Conservation (phyloP, 30 jellyfish, hydroid and myxozoan genomes). For the Nemopilema nomurai region DNA sequence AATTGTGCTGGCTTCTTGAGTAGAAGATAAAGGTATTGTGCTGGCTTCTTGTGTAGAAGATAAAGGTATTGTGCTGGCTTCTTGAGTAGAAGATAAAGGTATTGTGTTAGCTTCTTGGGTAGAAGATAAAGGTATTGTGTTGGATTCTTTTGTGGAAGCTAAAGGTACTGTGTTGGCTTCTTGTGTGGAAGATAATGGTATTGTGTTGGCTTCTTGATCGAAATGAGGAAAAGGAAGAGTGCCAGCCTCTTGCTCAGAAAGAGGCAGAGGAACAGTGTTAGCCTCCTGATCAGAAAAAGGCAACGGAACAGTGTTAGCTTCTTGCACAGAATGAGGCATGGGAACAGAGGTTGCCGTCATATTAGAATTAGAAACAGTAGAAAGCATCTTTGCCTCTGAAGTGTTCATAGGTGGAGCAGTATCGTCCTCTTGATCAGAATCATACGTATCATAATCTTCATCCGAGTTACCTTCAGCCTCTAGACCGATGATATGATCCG, state of each 20-base stretch:
- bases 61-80: background rate
- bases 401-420: background rate
- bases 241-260: background rate
- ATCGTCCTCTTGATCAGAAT: conserved; percentile 11
- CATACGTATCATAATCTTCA: background rate
- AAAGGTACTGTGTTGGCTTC: background rate
- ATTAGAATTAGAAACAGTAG: background rate
- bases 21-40: background rate
- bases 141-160: background rate
- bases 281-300: conserved; percentile 5
- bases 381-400: background rate
- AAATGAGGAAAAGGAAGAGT: background rate
- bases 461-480: background rate
- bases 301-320: background rate
- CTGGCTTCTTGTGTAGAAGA: background rate
- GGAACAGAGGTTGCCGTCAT: background rate
- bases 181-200: background rate
- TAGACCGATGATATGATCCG: background rate
- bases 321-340: background rate
- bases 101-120: conserved; percentile 3
- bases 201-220: background rate
- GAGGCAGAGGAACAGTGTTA: background rate
- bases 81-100: conserved; percentile 1
- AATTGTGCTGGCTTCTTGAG: background rate
- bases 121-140: background rate